A percentile compares a stretch with the other conserved stretches of the same genome.
Conservation (phyloP, 1,140 invertebrate species). For the Mactra quadrangularis region DNA sequence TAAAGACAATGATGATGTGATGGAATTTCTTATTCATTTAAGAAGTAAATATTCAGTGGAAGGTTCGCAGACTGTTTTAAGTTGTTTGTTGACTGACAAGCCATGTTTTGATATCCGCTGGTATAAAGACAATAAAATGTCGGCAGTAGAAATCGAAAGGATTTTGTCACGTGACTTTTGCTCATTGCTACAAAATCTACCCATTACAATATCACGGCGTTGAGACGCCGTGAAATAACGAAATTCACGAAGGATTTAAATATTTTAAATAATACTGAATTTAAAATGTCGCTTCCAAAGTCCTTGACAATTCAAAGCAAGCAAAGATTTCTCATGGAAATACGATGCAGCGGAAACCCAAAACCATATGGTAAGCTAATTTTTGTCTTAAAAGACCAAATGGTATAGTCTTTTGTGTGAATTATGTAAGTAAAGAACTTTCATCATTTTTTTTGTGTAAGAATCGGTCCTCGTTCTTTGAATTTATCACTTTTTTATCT, state of each 20-base stretch:
- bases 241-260: slow-evolving; percentile 48
- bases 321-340: slow-evolving; percentile 45
- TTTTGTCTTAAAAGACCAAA: too few relatives aligned
- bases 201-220: too few relatives aligned
- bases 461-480: too few relatives aligned
- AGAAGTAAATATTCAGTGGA: slow-evolving; percentile 54
- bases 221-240: too few relatives aligned
- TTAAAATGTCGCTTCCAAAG: slow-evolving; percentile 30
- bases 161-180: too few relatives aligned
- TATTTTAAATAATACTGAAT: slow-evolving; percentile 53
- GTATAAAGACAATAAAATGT: slow-evolving; percentile 46
- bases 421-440: too few relatives aligned
- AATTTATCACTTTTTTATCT: too few relatives aligned
- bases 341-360: slow-evolving; percentile 28
- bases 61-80: slow-evolving; percentile 16
- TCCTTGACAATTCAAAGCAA: slow-evolving; percentile 31
- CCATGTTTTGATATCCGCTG: slow-evolving; percentile 20
- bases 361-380: slow-evolving; percentile 34
- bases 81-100: slow-evolving; percentile 32
- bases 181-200: too few relatives aligned
- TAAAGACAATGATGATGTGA: slow-evolving; percentile 5
- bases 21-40: slow-evolving; percentile 43
- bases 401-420: too few relatives aligned
- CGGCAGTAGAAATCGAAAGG: too few relatives aligned
- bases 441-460: too few relatives aligned